Evolutionary conservation across 2,797 vertebrate genomes (phyloP).

Genomic region (Tapera naevia): DNA sequence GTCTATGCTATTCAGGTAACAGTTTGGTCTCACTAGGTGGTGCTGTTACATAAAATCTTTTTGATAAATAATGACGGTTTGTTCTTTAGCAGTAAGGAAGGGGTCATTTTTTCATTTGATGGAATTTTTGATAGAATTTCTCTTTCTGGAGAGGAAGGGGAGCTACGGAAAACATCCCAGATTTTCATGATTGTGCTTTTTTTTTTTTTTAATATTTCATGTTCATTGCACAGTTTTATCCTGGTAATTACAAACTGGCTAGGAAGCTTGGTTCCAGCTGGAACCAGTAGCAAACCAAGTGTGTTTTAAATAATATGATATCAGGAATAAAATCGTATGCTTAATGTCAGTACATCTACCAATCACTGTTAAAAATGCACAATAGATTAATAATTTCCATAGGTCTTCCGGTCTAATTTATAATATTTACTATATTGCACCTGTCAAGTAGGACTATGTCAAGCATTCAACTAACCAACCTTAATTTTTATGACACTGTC

Average conservation of each 20-base stretch:
- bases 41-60: background rate
- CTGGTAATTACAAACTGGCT: background rate
- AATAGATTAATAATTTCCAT: background rate
- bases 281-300: background rate
- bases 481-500: background rate
- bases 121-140: background rate
- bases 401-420: background rate
- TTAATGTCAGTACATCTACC: background rate
- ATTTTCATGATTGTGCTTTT: background rate
- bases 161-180: background rate
- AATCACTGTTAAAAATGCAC: background rate
- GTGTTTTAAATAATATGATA: background rate
- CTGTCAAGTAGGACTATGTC: background rate
- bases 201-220: background rate
- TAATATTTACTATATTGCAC: background rate
- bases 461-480: background rate
- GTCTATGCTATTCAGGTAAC: background rate
- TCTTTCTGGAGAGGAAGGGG: background rate
- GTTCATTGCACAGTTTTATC: background rate
- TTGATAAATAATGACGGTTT: background rate
- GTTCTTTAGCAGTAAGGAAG: background rate
- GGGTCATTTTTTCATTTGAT: background rate
- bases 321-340: fast-evolving
- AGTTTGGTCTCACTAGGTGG: background rate
- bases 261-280: background rate